phyloP scores from a whole-genome alignment of 2,113 vertebrate genomes.

The Marcusenius ussheri region DNA sequence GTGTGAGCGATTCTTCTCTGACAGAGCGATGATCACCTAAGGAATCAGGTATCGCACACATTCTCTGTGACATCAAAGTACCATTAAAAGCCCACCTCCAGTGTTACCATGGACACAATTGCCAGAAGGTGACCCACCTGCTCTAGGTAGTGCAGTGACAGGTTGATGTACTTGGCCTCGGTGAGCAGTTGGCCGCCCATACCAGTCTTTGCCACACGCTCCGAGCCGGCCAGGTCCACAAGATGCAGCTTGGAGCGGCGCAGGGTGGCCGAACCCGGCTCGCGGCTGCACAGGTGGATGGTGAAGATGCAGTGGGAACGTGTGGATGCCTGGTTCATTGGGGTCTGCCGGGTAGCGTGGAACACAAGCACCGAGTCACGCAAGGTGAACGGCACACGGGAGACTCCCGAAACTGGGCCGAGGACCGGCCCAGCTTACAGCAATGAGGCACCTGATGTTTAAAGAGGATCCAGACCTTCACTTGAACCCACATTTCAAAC shows the following conservation, averaged over 20 bases:
- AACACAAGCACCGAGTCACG: not conserved
- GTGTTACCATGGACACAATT: not conserved
- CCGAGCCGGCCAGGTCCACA: constrained; percentile 92
- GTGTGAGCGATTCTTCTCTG: constrained; percentile 84
- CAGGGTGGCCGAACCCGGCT: constrained; percentile 76
- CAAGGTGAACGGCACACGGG: not conserved
- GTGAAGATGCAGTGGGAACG: constrained; percentile 97
- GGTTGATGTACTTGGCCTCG: constrained; percentile 95
- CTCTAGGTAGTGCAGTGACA: constrained; percentile 88
- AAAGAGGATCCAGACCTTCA: not conserved
- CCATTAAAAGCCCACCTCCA: not conserved
- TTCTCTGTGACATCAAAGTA: not conserved
- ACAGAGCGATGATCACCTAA: constrained; percentile 91
- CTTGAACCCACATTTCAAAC: not conserved
- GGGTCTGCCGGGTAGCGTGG: constrained; percentile 65
- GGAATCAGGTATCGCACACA: not conserved
- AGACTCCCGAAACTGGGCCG: not conserved
- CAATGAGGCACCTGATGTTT: not conserved
- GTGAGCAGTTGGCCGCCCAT: constrained; percentile 80
- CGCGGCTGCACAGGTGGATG: constrained; percentile 79
- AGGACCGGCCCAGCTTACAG: not conserved
- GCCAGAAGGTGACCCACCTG: constrained; percentile 65
- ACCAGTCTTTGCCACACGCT: constrained; percentile 83
- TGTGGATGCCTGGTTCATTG: constrained; percentile 92
- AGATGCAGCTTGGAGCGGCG: constrained; percentile 83